phyloP scores from a whole-genome alignment of 1,140 invertebrate species.

The Drosophila biarmipes region DNA sequence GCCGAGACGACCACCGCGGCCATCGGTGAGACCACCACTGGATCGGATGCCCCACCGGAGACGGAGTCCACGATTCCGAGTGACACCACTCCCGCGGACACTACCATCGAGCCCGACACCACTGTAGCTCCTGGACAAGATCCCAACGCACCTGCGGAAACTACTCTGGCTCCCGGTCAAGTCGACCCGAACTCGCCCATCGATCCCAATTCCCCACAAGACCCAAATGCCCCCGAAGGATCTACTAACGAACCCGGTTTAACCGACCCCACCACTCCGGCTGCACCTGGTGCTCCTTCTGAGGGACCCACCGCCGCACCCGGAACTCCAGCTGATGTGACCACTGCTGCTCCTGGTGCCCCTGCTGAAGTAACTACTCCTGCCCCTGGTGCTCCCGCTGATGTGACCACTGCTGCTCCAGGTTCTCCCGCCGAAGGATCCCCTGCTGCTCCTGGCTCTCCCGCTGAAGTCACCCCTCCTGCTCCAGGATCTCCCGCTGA shows the following conservation, averaged over 20 bases:
- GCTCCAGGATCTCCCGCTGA: slow-evolving; percentile 21
- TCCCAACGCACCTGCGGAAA: slow-evolving; percentile 18
- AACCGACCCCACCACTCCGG: slow-evolving; percentile 24
- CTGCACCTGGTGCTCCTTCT: slow-evolving; percentile 5
- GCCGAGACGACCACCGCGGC: slow-evolving; percentile 19
- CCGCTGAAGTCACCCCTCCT: no score
- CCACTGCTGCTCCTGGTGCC: not conserved
- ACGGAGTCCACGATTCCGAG: slow-evolving; percentile 11
- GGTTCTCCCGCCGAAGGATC: not conserved
- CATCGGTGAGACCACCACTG: slow-evolving; percentile 19
- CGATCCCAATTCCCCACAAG: slow-evolving; percentile 19
- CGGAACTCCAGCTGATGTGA: slow-evolving; percentile 16
- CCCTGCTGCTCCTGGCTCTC: slow-evolving; percentile 5
- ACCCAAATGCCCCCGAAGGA: slow-evolving; percentile 35
- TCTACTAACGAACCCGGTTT: slow-evolving; percentile 24
- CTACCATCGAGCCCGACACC: slow-evolving; percentile 18
- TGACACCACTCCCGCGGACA: not conserved
- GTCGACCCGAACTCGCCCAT: slow-evolving; percentile 32
- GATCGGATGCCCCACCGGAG: slow-evolving; percentile 1
- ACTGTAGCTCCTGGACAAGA: slow-evolving; percentile 4
- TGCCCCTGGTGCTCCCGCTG: slow-evolving; percentile 10
- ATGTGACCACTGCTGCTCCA: not conserved
- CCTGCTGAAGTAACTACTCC: slow-evolving; percentile 2
- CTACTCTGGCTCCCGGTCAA: slow-evolving; percentile 4
- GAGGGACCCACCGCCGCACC: slow-evolving; percentile 4